phyloP scores from a whole-genome alignment of 2,888 invertebrate species.

The Vandiemenella viatica region DNA sequence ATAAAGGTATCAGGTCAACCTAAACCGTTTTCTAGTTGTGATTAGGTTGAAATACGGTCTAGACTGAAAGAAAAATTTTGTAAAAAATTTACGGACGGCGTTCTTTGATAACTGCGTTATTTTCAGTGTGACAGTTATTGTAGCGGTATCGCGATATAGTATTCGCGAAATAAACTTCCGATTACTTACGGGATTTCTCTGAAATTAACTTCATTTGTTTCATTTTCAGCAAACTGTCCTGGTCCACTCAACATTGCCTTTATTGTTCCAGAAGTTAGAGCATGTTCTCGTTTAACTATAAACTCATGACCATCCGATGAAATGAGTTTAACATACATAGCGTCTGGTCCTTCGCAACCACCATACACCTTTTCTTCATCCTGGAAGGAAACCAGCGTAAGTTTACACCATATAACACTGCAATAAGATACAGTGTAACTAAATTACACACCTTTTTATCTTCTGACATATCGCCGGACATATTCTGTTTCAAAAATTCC shows the following conservation, averaged over 20 bases:
- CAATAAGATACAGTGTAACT: neutral
- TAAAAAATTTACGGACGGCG: too few species aligned
- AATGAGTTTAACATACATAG: constrained; percentile 94
- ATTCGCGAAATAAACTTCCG: too few species aligned
- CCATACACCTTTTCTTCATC: constrained; percentile 63
- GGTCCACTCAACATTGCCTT: constrained; percentile 98
- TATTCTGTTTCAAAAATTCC: neutral
- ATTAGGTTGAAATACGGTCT: too few species aligned
- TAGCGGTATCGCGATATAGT: too few species aligned
- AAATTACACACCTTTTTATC: constrained; percentile 14
- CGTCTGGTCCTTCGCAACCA: constrained; percentile 94
- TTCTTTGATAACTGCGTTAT: too few species aligned
- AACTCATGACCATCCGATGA: constrained; percentile 98
- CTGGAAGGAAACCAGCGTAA: constrained; percentile 18
- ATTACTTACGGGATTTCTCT: constrained; percentile 89
- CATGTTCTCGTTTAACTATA: constrained; percentile 93
- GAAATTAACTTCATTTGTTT: constrained; percentile 98
- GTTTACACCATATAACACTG: neutral
- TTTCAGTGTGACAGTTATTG: too few species aligned
- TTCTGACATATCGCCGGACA: constrained; percentile 16
- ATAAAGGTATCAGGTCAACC: too few species aligned
- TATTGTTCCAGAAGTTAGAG: constrained; percentile 93
- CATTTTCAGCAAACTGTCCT: constrained; percentile 97
- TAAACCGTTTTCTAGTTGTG: too few species aligned
- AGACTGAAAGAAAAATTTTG: too few species aligned